Conservation (phyloP, 2,888 invertebrate species). For the Caenorhabditis japonica region DNA sequence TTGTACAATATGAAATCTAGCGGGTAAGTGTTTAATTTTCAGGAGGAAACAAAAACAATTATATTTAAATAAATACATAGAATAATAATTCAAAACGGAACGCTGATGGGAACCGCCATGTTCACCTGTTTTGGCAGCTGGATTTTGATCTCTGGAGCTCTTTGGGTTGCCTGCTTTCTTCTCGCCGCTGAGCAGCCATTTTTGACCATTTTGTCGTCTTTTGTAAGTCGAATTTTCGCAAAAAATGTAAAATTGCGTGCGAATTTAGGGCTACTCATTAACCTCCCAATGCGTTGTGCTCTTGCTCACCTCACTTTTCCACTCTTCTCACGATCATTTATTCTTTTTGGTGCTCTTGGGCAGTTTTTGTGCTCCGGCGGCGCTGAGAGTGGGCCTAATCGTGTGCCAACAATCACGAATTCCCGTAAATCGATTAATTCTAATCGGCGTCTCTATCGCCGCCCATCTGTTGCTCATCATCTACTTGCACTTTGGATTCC, state of each 20-base stretch:
- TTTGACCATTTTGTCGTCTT: slow-evolving; percentile 78
- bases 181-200: slow-evolving; percentile 78
- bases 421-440: slow-evolving; percentile 49
- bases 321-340: slow-evolving; percentile 79
- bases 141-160: slow-evolving; percentile 78
- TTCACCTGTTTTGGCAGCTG: slow-evolving; percentile 80
- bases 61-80: slow-evolving; percentile 19
- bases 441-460: slow-evolving; percentile 69
- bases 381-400: slow-evolving; percentile 77
- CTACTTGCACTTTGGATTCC: slow-evolving; percentile 80
- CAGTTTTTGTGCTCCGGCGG: slow-evolving; percentile 78
- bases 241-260: not conserved
- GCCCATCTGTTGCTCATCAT: slow-evolving; percentile 79
- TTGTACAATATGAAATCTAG: slow-evolving; percentile 79
- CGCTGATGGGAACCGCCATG: slow-evolving; percentile 80
- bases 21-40: slow-evolving; percentile 55
- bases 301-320: slow-evolving; percentile 78
- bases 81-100: slow-evolving; percentile 78
- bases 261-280: slow-evolving; percentile 79
- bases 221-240: slow-evolving; percentile 76
- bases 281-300: slow-evolving; percentile 79
- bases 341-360: slow-evolving; percentile 79
- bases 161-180: slow-evolving; percentile 77
- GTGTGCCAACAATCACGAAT: slow-evolving; percentile 54
- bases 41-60: not conserved